A percentile compares a stretch with the other conserved stretches of the same genome.
Conservation (phyloP, 2,888 invertebrate genomes). For the Apamea crenata region DNA sequence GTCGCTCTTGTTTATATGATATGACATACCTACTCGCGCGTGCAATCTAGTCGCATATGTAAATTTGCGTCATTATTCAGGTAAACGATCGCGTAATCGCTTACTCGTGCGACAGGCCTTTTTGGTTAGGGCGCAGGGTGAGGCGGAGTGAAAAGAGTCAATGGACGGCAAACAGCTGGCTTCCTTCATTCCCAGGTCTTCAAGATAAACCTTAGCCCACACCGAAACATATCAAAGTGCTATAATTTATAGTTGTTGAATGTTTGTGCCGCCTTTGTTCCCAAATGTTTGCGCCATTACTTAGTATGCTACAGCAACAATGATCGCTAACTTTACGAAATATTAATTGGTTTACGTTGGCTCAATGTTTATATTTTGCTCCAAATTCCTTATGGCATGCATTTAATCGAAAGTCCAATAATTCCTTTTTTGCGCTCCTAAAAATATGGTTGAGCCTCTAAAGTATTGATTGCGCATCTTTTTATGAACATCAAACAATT, state of each 20-base stretch:
- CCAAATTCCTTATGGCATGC: constrained; percentile 6
- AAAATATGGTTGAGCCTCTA: neutral
- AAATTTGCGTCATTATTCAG: too few relatives aligned
- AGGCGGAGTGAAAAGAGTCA: neutral
- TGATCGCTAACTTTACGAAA: constrained; percentile 41
- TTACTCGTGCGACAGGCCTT: too few relatives aligned
- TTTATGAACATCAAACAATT: neutral
- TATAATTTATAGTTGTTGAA: constrained; percentile 33
- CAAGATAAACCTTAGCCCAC: constrained; percentile 14
- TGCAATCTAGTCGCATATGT: too few relatives aligned
- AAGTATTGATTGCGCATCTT: neutral
- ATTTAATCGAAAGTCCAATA: neutral
- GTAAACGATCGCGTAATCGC: too few relatives aligned
- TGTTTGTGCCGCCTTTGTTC: constrained; percentile 27
- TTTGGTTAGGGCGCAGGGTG: neutral
- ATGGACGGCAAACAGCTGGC: constrained; percentile 17
- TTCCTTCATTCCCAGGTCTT: constrained; percentile 15
- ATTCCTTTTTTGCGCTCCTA: neutral
- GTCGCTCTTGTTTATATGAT: too few relatives aligned
- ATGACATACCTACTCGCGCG: too few relatives aligned
- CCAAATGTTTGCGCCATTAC: constrained; percentile 30
- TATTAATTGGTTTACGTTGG: constrained; percentile 42
- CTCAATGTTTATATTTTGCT: constrained; percentile 29
- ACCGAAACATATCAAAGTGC: constrained; percentile 4
- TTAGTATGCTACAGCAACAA: constrained; percentile 24